A percentile compares a stretch with the other conserved stretches of the same genome.
These are phyloP conservation scores for Perccottus glenii DNA, from an alignment of 2,113 vertebrate genomes.

Conservation along the genomic window DNA sequence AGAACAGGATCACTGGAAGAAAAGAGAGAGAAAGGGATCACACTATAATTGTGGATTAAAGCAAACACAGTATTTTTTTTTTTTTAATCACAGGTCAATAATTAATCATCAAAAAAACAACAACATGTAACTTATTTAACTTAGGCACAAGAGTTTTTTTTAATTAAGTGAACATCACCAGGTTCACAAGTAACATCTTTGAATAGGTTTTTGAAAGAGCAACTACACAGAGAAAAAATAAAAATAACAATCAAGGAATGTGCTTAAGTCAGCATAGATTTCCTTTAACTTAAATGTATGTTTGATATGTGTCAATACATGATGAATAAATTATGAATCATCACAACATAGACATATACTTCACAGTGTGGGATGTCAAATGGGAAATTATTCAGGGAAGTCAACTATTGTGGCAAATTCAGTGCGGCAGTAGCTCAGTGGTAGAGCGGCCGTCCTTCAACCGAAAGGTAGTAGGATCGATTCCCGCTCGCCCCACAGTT, in stretches of 20 bases:
- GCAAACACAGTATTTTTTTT: not conserved
- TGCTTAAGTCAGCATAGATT: not conserved
- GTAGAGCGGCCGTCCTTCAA: no score
- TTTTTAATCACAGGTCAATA: no score
- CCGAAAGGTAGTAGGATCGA: no score
- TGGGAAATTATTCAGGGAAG: no score
- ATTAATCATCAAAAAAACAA: not conserved
- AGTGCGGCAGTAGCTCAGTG: no score
- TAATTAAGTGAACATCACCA: constrained; percentile 50
- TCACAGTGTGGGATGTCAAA: no score
- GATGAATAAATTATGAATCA: no score
- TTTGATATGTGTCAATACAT: not conserved
- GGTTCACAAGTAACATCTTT: constrained; percentile 37
- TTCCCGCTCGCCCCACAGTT: no score
- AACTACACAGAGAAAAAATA: no score
- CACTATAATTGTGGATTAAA: not conserved
- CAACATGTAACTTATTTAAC: constrained; percentile 12
- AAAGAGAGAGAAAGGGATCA: constrained; percentile 36
- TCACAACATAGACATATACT: not conserved
- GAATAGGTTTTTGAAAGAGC: constrained; percentile 27
- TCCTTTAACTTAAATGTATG: not conserved
- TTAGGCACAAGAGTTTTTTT: constrained; percentile 30
- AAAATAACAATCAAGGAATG: no score
- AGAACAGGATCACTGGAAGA: constrained; percentile 91
- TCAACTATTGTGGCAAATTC: no score